These are phyloP conservation scores for Andrena praecox DNA, from an alignment of 2,888 invertebrate species.

Conservation along the genomic window DNA sequence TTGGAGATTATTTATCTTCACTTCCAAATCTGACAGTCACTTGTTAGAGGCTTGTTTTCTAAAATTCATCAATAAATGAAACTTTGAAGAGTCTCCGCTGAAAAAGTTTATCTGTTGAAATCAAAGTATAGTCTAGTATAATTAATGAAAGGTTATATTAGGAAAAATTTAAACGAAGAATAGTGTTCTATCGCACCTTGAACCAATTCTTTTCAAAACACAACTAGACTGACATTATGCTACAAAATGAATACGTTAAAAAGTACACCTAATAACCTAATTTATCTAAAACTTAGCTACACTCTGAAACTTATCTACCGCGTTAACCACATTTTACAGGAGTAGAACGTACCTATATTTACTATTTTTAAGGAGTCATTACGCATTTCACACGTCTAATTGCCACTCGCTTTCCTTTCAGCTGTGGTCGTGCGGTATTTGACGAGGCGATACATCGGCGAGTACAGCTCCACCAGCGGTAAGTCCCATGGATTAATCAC, in stretches of 20 bases:
- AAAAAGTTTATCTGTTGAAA: too few species aligned
- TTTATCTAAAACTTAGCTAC: too few species aligned
- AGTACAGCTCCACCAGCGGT: slow-evolving; percentile 93
- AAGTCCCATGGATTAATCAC: slow-evolving; percentile 82
- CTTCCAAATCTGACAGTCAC: background rate
- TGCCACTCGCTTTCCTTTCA: slow-evolving; percentile 86
- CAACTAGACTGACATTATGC: too few species aligned
- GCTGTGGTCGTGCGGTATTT: slow-evolving; percentile 92
- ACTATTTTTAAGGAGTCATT: background rate
- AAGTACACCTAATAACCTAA: too few species aligned
- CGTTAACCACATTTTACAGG: too few species aligned
- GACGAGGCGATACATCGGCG: slow-evolving; percentile 92
- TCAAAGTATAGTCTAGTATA: too few species aligned
- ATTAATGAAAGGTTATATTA: too few species aligned
- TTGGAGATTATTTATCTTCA: background rate
- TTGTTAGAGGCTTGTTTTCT: background rate
- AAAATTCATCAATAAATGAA: background rate
- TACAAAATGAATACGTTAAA: too few species aligned
- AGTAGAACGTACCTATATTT: background rate
- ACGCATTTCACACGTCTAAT: slow-evolving; percentile 29
- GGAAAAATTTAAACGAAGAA: too few species aligned
- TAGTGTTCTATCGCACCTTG: too few species aligned
- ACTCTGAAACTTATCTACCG: too few species aligned
- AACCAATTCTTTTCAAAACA: too few species aligned
- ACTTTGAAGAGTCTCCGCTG: background rate